Base-by-base conservation (phyloP, 30 jellyfish, hydroid and myxozoan species). In the Hydractinia echinata region DNA sequence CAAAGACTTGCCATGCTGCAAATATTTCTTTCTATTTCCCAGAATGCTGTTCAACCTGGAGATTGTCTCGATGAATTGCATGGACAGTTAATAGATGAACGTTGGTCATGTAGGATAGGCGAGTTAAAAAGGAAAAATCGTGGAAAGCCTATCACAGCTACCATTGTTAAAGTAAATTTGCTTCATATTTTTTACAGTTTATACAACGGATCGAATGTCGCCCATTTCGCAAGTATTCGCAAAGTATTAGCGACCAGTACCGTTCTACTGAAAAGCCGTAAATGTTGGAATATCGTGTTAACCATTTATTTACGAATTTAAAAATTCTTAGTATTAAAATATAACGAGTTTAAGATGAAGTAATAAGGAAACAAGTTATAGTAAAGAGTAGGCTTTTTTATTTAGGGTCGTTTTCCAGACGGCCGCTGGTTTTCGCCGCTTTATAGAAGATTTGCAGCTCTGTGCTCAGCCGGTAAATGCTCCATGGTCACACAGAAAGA, bases 361-460 rank as follows among this genome's bases (percentile, higher is more conserved):
- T n/a, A n/a, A n/a, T n/a, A n/a, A n/a, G n/a, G n/a, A n/a, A n/a
- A 30, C 44, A 30, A 30, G 44, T 30, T 30, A 1, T 30, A 30
- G 44, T 30, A 58, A 11, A 16, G 69, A 58, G 19, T 58, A 11
- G 69, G 18, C 19, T 3, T 88, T 73, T 61, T 67, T 70, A 67
- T 44, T 5, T 84, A 91, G 97, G 97, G 96, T 8, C 92, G 86
- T 53, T 91, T 81, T 86, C 56, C 58, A 44, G 97, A 91, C 61
- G 86, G 83, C 72, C 97, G 95, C 11, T 91, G 97, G 97, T 91
- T 91, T 71, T 51, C 94, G 10, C 97, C 97, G 16, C 64, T 91
- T 55, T 89, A 83, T 66, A 67, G 88, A 66, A 61, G 96, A 61
- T 84, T 48, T 72, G 80, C 73, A 52, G 77, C 76, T 5, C 53